These are phyloP conservation scores for Cyrtorhinus lividipennis DNA, from an alignment of 1,140 invertebrate species.

Conservation along the genomic window DNA sequence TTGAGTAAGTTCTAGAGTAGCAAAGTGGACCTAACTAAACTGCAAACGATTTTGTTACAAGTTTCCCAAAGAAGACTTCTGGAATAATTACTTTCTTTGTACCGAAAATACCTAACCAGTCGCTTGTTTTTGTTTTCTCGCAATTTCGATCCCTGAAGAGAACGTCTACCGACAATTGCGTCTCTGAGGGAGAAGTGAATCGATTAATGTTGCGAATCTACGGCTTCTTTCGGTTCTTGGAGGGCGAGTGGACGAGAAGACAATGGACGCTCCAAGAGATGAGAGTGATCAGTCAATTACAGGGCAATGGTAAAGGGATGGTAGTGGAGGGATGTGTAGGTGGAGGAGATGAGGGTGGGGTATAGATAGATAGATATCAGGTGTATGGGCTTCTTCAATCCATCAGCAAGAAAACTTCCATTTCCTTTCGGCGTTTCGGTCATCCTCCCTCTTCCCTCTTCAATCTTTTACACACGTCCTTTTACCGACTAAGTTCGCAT, in stretches of 20 bases:
- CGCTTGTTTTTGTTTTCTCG: no score
- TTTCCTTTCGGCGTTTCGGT: not conserved
- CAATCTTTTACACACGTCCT: slow-evolving; percentile 7
- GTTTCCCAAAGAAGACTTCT: no score
- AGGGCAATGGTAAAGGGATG: not conserved
- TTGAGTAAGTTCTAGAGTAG: no score
- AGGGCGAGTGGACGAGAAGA: not conserved
- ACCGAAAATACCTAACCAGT: no score
- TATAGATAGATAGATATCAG: slow-evolving; percentile 7
- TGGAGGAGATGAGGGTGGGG: not conserved
- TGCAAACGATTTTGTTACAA: no score
- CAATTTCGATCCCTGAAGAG: no score
- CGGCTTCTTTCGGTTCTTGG: no score
- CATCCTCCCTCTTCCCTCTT: not conserved
- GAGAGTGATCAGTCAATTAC: slow-evolving; percentile 5
- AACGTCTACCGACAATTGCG: no score
- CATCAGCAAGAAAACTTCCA: slow-evolving; percentile 5
- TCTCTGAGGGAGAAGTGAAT: no score
- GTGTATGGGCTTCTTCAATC: slow-evolving; percentile 5
- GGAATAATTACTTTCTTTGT: no score
- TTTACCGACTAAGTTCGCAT: not conserved
- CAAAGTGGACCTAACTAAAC: no score
- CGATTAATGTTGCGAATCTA: no score
- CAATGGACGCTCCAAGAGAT: not conserved
- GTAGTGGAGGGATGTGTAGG: not conserved